Percentiles rank a stretch among this genome's conserved stretches.
These are phyloP conservation scores for Drosophila navojoa DNA, from an alignment of 1,140 invertebrate genomes.

Conservation along the genomic window DNA sequence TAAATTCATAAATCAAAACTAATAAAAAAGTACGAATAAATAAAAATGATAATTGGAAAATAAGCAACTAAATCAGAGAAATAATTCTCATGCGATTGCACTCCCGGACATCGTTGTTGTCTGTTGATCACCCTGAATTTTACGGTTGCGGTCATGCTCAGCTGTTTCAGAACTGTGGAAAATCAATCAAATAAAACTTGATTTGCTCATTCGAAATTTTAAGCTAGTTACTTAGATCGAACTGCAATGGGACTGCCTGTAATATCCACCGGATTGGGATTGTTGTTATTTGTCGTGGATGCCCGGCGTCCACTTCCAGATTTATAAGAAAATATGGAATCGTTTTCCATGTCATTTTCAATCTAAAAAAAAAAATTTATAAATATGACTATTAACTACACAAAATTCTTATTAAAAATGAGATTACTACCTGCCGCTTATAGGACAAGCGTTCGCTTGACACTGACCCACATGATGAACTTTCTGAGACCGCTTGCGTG, in stretches of 20 bases:
- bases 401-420: no score
- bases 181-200: not conserved
- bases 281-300: slow-evolving; percentile 86
- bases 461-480: slow-evolving; percentile 92
- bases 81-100: slow-evolving; percentile 88
- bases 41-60: slow-evolving; percentile 82
- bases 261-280: slow-evolving; percentile 85
- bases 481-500: slow-evolving; percentile 86
- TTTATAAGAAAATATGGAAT: not conserved
- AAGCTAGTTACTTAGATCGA: slow-evolving; percentile 84
- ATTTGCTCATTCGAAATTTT: not conserved
- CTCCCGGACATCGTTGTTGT: slow-evolving; percentile 88
- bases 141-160: slow-evolving; percentile 85
- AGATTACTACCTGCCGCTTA: slow-evolving; percentile 84
- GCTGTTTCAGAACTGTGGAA: slow-evolving; percentile 78
- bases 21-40: no score
- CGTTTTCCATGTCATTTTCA: slow-evolving; percentile 86
- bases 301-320: slow-evolving; percentile 85
- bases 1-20: no score
- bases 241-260: slow-evolving; percentile 85
- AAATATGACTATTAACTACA: not conserved
- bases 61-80: slow-evolving; percentile 84
- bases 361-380: slow-evolving; percentile 71
- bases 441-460: slow-evolving; percentile 89
- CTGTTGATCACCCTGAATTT: slow-evolving; percentile 85